Evolutionary conservation across 1,140 invertebrate species (phyloP), one percentile per base, ranked within the genome.

Genomic region (Nymphalis io): DNA sequence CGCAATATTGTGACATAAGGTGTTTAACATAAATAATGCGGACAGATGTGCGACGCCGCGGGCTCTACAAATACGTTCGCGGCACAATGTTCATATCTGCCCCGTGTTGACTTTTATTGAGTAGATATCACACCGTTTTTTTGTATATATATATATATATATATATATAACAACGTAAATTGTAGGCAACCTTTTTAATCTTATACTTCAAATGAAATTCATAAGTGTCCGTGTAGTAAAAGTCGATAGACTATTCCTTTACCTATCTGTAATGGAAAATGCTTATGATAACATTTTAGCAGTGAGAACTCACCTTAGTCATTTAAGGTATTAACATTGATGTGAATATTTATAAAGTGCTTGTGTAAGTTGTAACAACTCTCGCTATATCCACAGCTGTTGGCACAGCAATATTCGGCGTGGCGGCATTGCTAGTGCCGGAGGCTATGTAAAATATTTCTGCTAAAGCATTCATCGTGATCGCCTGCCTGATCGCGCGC

Each of bases 1-100:
- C 85, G 84, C 78, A 79, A 90, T 91, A 91, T 91, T 89, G 88
- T 89, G 89, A 90, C 89, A 91, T 88, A 89, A 89, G 88, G 88
- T 91, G 87, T 89, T 90, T 90, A 90, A 91, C 89, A 90, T 91
- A 91, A 90, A 91, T 91, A 91, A 90, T 88, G 82, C 87, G 81
- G 81, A 88, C 88, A 91, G 88, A 90, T 90, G 88, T 86, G 88
- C 79, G 79, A 61, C 74, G 89, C 89, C 89, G 74, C 83, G 77
- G 88, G 89, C 84, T 73, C 65, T 68, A 79, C 87, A 89, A 91
- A 89, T 89, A 89, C 86, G 82, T 84, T 84, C 83, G 82, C 81
- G 81, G 79, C 74, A 73, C 70, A 75, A 74, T 65, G 72, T 75
- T 81, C 80, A 72, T 84, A 82, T 82, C 77, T 73, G 57, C 33